Conservation (phyloP, 2,113 vertebrate genomes). For the Felis catus region F.catus_Fca126_mat1.0 CM031419.1:147506501-147507000, state of each 20-base stretch:
- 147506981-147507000: not conserved
- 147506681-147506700: not conserved
- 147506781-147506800: not conserved
- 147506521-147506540: not conserved
- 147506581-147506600: not conserved
- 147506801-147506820: not conserved
- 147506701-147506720: not conserved
- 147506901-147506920: not conserved
- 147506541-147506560: not conserved
- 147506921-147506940: not conserved
- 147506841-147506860: not conserved
- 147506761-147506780: not conserved
- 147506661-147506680: not conserved
- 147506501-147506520: not conserved
- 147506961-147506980: not conserved
- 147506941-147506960: not conserved
- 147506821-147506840: not conserved
- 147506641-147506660: not conserved
- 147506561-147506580: not conserved
- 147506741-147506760: not conserved
- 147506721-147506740: not conserved
- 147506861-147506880: not conserved
- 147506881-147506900: not conserved
- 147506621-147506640: not conserved
- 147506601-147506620: not conserved